phyloP scores from a whole-genome alignment of 2,888 invertebrate species.

The Ochropacha duplaris region DNA sequence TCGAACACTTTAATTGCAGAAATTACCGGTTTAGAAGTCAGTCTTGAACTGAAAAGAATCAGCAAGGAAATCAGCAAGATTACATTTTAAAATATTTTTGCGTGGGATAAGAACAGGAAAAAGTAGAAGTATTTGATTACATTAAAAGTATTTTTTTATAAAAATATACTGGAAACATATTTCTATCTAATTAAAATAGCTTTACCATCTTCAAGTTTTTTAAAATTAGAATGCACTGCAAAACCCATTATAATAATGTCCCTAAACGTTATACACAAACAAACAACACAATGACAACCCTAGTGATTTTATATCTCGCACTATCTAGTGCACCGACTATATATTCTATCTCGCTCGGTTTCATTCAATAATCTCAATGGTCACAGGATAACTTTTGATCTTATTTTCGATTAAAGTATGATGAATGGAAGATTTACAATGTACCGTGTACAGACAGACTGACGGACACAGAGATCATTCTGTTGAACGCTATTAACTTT shows the following conservation, averaged over 20 bases:
- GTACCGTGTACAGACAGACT: constrained; percentile 25
- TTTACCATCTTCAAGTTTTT: too few relatives aligned
- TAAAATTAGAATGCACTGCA: too few relatives aligned
- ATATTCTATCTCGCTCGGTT: constrained; percentile 38
- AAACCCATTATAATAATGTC: background rate
- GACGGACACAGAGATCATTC: constrained; percentile 48
- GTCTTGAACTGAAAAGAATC: too few relatives aligned
- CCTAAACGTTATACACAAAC: background rate
- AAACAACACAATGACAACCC: background rate
- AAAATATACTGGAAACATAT: too few relatives aligned
- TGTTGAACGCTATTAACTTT: constrained; percentile 38
- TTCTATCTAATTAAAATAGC: too few relatives aligned
- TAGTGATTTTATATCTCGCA: constrained; percentile 26
- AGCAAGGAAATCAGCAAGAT: too few relatives aligned
- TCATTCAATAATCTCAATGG: constrained; percentile 59
- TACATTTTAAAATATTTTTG: too few relatives aligned
- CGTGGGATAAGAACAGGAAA: too few relatives aligned
- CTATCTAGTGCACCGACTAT: constrained; percentile 13
- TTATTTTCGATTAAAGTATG: constrained; percentile 67
- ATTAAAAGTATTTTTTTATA: too few relatives aligned
- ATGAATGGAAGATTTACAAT: constrained; percentile 65
- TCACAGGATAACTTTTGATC: constrained; percentile 52
- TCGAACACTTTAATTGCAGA: too few relatives aligned
- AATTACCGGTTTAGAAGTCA: too few relatives aligned
- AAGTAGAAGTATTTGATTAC: too few relatives aligned